A percentile compares a stretch with the other conserved stretches of the same genome.
Conservation (phyloP, 2,113 vertebrate genomes). For the Saimiri boliviensis region DNA sequence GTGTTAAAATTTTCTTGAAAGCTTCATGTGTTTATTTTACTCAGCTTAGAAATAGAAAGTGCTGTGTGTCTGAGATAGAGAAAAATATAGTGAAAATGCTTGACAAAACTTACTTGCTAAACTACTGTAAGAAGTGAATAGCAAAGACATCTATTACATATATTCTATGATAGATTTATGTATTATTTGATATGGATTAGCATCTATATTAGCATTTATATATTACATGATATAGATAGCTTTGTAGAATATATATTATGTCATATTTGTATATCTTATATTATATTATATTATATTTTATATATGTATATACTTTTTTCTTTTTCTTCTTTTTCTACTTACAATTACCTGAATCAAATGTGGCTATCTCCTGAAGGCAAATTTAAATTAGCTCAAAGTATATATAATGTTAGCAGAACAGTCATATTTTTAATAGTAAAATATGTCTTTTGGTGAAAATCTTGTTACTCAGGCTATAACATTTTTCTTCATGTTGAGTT, state of each 20-base stretch:
- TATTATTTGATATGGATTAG: neutral
- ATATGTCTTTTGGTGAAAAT: conserved; percentile 38
- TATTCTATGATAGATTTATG: neutral
- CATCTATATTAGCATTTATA: neutral
- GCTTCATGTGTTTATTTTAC: neutral
- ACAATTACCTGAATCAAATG: neutral
- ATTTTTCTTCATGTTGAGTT: conserved; percentile 42
- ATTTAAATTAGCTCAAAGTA: conserved; percentile 71
- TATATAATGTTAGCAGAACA: neutral
- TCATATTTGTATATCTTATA: neutral
- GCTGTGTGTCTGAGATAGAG: neutral
- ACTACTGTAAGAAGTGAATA: neutral
- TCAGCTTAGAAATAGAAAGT: neutral
- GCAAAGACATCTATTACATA: neutral
- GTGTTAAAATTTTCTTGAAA: conserved; percentile 19
- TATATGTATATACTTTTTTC: neutral
- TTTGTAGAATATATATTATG: neutral
- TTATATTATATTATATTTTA: neutral
- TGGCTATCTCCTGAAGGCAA: neutral
- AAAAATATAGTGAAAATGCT: neutral
- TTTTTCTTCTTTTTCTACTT: neutral
- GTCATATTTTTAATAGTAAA: conserved; percentile 59
- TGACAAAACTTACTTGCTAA: conserved; percentile 10
- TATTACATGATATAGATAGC: neutral
- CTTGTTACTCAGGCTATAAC: conserved; percentile 29